phyloP scores from a whole-genome alignment of 2,797 vertebrate genomes.

The Platalea minor region DNA sequence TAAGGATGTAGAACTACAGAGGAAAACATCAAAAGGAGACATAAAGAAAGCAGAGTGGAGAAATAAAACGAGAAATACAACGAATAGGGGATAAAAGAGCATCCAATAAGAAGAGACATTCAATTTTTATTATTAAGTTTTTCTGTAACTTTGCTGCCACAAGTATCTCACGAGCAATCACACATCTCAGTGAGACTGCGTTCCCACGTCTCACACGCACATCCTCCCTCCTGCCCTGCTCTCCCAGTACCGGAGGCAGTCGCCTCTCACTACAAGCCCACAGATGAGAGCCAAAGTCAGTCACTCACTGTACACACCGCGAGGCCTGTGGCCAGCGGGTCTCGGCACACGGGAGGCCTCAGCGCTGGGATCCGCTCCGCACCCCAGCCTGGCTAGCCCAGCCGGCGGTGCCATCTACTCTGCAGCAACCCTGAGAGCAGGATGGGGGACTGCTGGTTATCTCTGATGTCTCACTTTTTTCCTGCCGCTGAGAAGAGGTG shows the following conservation, averaged over 20 bases:
- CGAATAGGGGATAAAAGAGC: not conserved
- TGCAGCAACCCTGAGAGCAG: not conserved
- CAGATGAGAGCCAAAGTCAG: not conserved
- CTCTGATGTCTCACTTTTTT: not conserved
- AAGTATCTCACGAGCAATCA: not conserved
- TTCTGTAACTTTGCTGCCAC: not conserved
- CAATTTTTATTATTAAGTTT: not conserved
- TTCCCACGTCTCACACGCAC: accelerated
- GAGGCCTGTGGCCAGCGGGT: accelerated
- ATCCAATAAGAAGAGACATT: not conserved
- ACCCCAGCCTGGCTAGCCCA: not conserved
- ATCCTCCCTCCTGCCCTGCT: not conserved
- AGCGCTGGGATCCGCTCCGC: not conserved
- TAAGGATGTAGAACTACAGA: not conserved
- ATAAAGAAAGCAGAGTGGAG: not conserved
- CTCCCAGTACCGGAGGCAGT: accelerated
- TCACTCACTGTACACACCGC: not conserved
- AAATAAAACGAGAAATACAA: not conserved
- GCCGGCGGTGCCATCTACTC: not conserved
- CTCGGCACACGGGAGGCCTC: not conserved
- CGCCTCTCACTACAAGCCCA: not conserved
- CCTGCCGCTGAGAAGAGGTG: not conserved
- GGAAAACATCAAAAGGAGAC: not conserved
- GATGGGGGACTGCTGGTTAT: not conserved
- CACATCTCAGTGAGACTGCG: not conserved